Base-by-base conservation (phyloP, 2,888 invertebrate species). In the Parnassius smintheus region DNA sequence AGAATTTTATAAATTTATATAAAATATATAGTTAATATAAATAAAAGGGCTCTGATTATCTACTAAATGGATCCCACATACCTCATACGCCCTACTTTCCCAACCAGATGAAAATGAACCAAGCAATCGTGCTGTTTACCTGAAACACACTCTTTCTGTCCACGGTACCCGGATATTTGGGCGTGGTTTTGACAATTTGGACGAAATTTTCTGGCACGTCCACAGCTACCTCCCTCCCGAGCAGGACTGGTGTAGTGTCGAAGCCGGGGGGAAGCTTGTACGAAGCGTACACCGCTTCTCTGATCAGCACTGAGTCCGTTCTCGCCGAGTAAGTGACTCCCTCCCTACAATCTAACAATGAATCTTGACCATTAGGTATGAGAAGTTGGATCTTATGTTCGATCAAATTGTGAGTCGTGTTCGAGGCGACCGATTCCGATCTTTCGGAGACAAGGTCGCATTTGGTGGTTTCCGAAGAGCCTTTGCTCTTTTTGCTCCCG, bases 121-220 rank as follows among this genome's bases (percentile, higher is more conserved):
- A 72, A 66, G 69, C 70, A 66, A 64, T 52, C 64, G 88, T 88
- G 87, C 85, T 77, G 77, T 68, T 91, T 92, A 92, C 92, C 92
- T 92, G 91, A 67, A 86, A 79, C 69, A 85, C 86, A 82, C 87
- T 88, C 85, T 89, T 91, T 87, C 91, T 92, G 85, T 92, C 92
- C 85, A 82, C 76, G 72, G 93, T 93, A 72, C 93, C 91, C 55
- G 95, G 94, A 79, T 94, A 94, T 75, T 94, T 94, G 50, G 95
- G 94, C 52, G 95, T 93, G 2, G 93, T 93, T 92, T 97, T 97
- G 82, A 95, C 95, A 70, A 95, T 93, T 78, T 96, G 96, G 69
- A 97, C 94, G 89, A 97, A 98, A 76, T 95, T 94, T 68, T 96
- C 97, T 4, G 98, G 98, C 69, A 97, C 97, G 85, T 98, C 98